Conservation (phyloP, 2,113 vertebrate species). For the Zosterops japonicus region DNA sequence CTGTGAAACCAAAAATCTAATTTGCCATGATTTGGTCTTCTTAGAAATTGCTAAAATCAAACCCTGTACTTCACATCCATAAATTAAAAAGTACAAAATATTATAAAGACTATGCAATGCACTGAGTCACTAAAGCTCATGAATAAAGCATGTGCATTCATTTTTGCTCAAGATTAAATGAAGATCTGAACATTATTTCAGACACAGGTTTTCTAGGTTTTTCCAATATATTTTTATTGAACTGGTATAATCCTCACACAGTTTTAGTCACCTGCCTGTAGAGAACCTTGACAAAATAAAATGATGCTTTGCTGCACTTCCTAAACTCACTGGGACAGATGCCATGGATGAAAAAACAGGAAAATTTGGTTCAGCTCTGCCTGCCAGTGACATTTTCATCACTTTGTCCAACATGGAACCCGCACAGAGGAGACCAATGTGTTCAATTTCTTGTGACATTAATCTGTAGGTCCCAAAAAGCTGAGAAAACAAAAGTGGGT, state of each 20-base stretch:
- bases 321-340: background rate
- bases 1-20: background rate
- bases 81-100: conserved; percentile 20
- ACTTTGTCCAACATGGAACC: background rate
- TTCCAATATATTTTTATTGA: background rate
- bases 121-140: conserved; percentile 53
- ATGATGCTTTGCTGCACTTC: background rate
- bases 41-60: background rate
- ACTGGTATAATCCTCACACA: background rate
- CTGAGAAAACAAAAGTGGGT: background rate
- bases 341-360: background rate
- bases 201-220: background rate
- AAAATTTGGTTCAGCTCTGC: background rate
- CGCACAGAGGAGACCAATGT: rapidly evolving
- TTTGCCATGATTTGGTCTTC: background rate
- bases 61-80: background rate
- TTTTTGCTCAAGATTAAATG: conserved; percentile 2
- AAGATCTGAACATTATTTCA: background rate
- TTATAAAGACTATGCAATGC: background rate
- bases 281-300: background rate
- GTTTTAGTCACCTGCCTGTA: background rate
- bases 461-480: background rate
- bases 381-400: background rate
- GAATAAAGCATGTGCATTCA: conserved; percentile 29
- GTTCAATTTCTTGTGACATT: background rate